phyloP scores from a whole-genome alignment of 2,888 invertebrate genomes.

The Halictus ligatus region DNA sequence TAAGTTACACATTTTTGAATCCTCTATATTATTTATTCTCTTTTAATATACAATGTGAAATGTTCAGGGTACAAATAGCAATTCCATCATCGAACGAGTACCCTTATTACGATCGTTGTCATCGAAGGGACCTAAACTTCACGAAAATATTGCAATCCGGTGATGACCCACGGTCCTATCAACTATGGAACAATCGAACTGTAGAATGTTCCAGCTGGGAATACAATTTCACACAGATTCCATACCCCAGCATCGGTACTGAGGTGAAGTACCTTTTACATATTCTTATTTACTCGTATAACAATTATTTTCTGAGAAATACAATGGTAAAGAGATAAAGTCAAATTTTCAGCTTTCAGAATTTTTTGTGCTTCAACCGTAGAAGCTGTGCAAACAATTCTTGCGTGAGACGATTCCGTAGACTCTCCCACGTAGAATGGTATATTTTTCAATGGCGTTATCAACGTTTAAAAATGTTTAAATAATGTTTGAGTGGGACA shows the following conservation, averaged over 20 bases:
- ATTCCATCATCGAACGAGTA: conserved; percentile 78
- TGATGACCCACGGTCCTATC: conserved; percentile 70
- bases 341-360: background rate
- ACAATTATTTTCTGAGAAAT: background rate
- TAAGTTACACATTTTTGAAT: background rate
- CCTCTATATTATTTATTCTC: no score
- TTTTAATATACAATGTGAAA: background rate
- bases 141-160: conserved; percentile 71
- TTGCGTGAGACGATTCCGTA: no score
- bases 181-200: conserved; percentile 72
- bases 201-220: conserved; percentile 85
- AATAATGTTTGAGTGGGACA: no score
- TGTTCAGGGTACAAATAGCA: conserved; percentile 79
- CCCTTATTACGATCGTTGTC: conserved; percentile 83
- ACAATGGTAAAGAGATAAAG: background rate
- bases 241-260: conserved; percentile 86
- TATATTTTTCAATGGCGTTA: no score
- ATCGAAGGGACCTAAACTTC: conserved; percentile 84
- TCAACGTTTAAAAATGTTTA: no score
- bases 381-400: background rate
- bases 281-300: background rate
- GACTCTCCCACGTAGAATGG: no score
- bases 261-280: conserved; percentile 83
- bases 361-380: background rate
- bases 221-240: conserved; percentile 85